A percentile compares a stretch with the other conserved stretches of the same genome.
phyloP scores from a whole-genome alignment of 2,797 vertebrate species.

The Lindbergichthys nudifrons region DNA sequence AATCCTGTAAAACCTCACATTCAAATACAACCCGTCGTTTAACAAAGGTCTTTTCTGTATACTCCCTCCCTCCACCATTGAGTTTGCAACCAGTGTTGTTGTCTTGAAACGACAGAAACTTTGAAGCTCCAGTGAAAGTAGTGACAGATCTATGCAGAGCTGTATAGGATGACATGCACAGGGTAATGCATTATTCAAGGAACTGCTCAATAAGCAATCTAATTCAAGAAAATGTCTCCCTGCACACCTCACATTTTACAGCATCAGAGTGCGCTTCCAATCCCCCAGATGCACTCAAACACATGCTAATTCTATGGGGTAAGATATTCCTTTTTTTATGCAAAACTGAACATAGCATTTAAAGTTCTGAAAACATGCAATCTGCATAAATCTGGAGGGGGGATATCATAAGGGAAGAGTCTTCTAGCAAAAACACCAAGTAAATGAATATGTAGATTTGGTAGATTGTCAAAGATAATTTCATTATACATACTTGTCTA shows the following conservation, averaged over 20 bases:
- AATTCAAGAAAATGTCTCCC: slow-evolving; percentile 46
- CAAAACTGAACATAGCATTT: slow-evolving; percentile 43
- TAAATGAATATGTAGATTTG: slow-evolving; percentile 6
- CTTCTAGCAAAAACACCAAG: neutral
- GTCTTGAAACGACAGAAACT: slow-evolving; percentile 18
- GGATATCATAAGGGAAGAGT: neutral
- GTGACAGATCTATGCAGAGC: slow-evolving; percentile 25
- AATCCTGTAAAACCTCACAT: neutral
- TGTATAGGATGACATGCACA: slow-evolving; percentile 10
- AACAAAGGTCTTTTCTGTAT: neutral
- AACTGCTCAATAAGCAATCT: slow-evolving; percentile 42
- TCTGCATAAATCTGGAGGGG: slow-evolving; percentile 8
- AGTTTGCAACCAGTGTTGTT: slow-evolving; percentile 13
- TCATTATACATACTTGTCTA: neutral
- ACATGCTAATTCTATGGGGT: slow-evolving; percentile 38
- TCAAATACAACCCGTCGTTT: neutral
- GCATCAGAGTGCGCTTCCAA: slow-evolving; percentile 24
- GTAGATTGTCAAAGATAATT: neutral
- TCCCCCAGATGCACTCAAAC: slow-evolving; percentile 42
- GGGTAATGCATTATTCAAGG: slow-evolving; percentile 62
- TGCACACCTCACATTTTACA: slow-evolving; percentile 35
- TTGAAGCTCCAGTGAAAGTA: slow-evolving; percentile 22
- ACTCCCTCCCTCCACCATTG: neutral
- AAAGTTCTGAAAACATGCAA: slow-evolving; percentile 31
- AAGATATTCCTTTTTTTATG: slow-evolving; percentile 42